Base-by-base conservation (phyloP, 2,888 invertebrate species). In the Sinohyriopsis cumingii region DNA sequence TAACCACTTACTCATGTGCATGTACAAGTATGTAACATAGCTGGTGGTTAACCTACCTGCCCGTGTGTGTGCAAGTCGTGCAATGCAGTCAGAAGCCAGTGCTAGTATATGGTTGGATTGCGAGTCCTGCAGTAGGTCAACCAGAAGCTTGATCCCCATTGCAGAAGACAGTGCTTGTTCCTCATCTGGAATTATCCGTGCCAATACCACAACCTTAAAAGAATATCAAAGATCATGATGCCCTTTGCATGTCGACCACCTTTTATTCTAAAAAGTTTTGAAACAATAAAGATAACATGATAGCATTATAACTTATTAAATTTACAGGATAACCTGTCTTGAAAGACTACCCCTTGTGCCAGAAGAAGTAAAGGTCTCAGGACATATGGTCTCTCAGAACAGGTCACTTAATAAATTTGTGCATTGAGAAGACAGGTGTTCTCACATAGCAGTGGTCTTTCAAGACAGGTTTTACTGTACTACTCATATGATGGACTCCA, bases 151-250 rank as follows among this genome's bases (percentile, higher is more conserved):
- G 73, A 90, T 89, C 18, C 90, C 90, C 6, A 85, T 82, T 9
- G 89, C 89, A 15, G 89, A 88, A 0, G 88, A 87, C 67, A 85
- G 79, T 1, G 89, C 89, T 68, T 89, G 88, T 64, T 89, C 89
- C 71, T 88, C 87, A 72, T 90, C 89, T 9, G 89, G 87, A 60
- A 90, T 89, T 64, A 90, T 88, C 3, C 87, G 80, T 7, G 90
- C 82, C 59, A 90, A 73, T 12, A 89, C 84, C 3, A 90, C 89
- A 7, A 89, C 83, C 88, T 88, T 76, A 71, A 69, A 24, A 57
- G 12, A 33, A 53, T 15, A 33, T 33, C 53, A 45, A 45, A 12
- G 45, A 12, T 45, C 12, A 45, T 45, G 45, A n/a, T 45, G 45
- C 12, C 12, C 45, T 9, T 9, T 45, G 12, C 45, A 45, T 45